phyloP scores from a whole-genome alignment of 2,888 invertebrate species.

The Electrophaes corylata region DNA sequence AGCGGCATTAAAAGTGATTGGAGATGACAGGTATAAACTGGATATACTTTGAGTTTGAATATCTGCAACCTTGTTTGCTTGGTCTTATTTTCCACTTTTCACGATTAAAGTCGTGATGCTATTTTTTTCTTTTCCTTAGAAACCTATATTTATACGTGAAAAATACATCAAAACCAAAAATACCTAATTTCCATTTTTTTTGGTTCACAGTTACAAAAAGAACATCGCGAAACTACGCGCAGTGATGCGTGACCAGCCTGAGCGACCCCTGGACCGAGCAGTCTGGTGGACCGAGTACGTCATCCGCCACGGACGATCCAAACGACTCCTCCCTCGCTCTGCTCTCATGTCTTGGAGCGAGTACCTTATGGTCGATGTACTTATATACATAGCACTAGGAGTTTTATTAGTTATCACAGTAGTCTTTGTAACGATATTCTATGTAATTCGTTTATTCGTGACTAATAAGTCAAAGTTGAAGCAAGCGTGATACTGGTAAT shows the following conservation, averaged over 20 bases:
- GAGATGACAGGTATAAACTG: constrained; percentile 41
- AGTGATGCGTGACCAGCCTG: constrained; percentile 44
- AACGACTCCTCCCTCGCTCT: constrained; percentile 42
- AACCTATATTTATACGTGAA: too few species aligned
- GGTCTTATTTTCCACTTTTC: too few species aligned
- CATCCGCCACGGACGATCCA: constrained; percentile 46
- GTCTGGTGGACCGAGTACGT: constrained; percentile 53
- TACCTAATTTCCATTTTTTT: too few species aligned
- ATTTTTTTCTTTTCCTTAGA: too few species aligned
- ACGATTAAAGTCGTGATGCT: too few species aligned
- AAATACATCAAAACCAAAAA: too few species aligned
- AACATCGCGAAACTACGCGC: constrained; percentile 37
- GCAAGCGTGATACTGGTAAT: constrained; percentile 5
- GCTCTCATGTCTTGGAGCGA: constrained; percentile 44
- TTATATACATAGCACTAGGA: constrained; percentile 11
- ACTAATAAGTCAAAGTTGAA: constrained; percentile 1
- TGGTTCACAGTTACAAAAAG: constrained; percentile 24
- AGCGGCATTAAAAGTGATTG: constrained; percentile 37
- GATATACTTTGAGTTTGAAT: too few species aligned
- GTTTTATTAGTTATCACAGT: neutral
- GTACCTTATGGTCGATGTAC: constrained; percentile 32
- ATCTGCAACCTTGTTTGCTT: neutral
- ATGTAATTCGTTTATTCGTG: neutral
- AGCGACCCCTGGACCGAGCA: constrained; percentile 43
- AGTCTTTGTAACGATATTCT: neutral